Base-by-base conservation (phyloP, 1,140 invertebrate species). In the Drosophila triauraria region DNA sequence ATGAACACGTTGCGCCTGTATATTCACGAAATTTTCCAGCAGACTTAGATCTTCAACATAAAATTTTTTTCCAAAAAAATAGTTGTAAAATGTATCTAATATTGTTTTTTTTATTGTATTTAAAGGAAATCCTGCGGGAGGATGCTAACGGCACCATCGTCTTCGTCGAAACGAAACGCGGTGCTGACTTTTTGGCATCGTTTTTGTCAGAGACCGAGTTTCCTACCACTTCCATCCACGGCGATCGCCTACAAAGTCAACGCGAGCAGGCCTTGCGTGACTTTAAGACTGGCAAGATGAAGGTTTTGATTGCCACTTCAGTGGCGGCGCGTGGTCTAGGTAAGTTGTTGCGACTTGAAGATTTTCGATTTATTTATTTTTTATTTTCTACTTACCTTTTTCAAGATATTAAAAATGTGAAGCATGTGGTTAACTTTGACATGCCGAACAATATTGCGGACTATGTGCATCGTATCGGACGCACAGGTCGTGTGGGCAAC, bases 401-500 rank as follows among this genome's bases (percentile, higher is more conserved):
- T 15, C 2, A n/a, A 92, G 91, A 92, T 42, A 92, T 93, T 2
- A 92, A 92, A 30, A 95, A 96, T 59, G 96, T 98, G 0, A 94
- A 95, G 53, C 96, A 98, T 82, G 98, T 99, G 0, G 95, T 99
- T 6, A 99, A 99, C 92, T 99, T 96, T 88, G 98, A 99, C 92
- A 88, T 99, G 74, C 98, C 98, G 0, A 78, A 32, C 2, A 94
- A 94, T 27, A 97, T 99, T 65, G 97, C 98, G 70, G 97, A 98
- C 65, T 99, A 99, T 91, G 97, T 99, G 6, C 98, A 99, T 93
- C 94, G 98, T 48, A 99, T 99, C 87, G 98, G 98, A 2, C 94
- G 98, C 82, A 99, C 98, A 17, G 98, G 98, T 2, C 95, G 98
- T 44, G 96, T 99, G 23, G 98, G 98, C 0, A 98, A 99, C 93